Evolutionary conservation across 2,888 invertebrate species (phyloP), one percentile per base, ranked within the genome.

Genomic region (Dendrolimus pini): DNA sequence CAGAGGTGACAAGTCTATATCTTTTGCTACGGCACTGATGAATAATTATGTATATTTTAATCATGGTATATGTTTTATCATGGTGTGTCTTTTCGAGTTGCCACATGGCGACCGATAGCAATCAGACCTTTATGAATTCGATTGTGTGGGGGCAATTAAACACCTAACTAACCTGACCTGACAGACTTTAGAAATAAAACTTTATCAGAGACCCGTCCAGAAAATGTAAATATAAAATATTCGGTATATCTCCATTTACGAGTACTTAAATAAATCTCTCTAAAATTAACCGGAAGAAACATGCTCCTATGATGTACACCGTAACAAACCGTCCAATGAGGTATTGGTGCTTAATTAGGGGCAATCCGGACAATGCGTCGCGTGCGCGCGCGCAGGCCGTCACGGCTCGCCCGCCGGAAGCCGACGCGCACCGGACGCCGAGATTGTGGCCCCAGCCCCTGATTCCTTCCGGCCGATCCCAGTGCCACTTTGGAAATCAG

Each of bases 401-500:
- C 77, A 75, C 71, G 76, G 72, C 69, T 69, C 69, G 72, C 68
- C 68, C 76, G 67, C 75, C 87, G 88, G 88, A 87, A 85, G 83
- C 76, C 67, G 67, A 63, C 65, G 65, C 70, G 68, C 62, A 68
- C 85, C 87, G 89, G 89, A 89, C 83, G 89, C 74, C 80, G 83
- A 85, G 88, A 89, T 87, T 86, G 89, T 82, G 80, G 76, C 78
- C 80, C 82, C 82, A 83, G 85, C 82, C 85, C 84, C 87, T 85
- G 89, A 86, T 85, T 86, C 89, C 89, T 89, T 90, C 89, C 89
- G 89, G 85, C 79, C 81, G 74, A 75, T 71, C 65, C 70, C 68
- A 62, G 63, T 71, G 72, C 60, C 62, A 69, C 70, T 60, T 61
- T 64, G 59, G 57, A 62, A 61, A 61, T 55, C 13, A 57, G 68